Evolutionary conservation across 2,797 vertebrate genomes (phyloP), one percentile per base, ranked within the genome.

Genomic region (Dromococcyx pavoninus): DNA sequence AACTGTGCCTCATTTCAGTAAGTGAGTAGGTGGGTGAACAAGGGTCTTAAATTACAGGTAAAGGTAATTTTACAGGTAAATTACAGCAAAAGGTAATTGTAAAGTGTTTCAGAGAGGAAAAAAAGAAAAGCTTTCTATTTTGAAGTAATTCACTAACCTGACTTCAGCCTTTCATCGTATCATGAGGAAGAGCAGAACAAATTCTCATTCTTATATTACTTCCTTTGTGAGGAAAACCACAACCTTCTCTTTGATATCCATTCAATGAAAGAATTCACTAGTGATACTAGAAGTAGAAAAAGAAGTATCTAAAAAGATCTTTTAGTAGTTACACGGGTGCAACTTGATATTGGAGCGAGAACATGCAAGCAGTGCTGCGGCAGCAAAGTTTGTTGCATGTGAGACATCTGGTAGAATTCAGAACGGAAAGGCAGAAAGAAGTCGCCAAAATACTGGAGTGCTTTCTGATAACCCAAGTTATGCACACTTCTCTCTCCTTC

Each of bases 1-100:
- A 93, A 77, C 58, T 60, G 35, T 82, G 33, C 78, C 46, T 91
- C 65, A 35, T 76, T 95, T 70, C 54, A 83, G 69, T 81, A 67
- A 89, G 62, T 64, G 87, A 91, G 76, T 61, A 61, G 46, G 73
- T 72, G 57, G 73, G 72, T 54, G 88, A 94, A 88, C 51, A 89
- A 72, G 73, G n/a, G 32, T 76, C 75, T 96, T 80, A 57, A 32
- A 50, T 96, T 93, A 88, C 93, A 8, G 54, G 48, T 58, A 60
- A 75, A 90, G 70, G 87, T 76, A 70, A 64, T 93, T 94, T 93
- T 86, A 86, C 91, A 91, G 83, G 83, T 60, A 88, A 93, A 91
- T 94, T 93, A 85, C 91, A 94, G 83, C 62, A 88, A 86, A 84
- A 87, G 25, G 44, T 75, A 95, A 93, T 84, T 92, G 43, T 73